These are phyloP conservation scores for Sisor rabdophorus DNA, from an alignment of 2,113 vertebrate species.

Conservation along the genomic window DNA sequence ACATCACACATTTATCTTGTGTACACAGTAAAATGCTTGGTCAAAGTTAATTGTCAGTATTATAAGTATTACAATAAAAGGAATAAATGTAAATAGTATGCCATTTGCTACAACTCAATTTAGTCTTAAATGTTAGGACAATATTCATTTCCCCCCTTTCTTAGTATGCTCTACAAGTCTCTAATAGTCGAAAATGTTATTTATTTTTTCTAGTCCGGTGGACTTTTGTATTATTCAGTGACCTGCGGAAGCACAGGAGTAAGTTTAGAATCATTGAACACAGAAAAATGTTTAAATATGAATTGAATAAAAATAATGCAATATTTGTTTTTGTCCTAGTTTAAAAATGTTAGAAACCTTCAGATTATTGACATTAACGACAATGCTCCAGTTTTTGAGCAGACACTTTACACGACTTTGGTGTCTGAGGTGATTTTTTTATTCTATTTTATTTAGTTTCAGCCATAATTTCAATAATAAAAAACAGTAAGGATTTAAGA, in stretches of 20 bases:
- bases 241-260: slow-evolving; percentile 42
- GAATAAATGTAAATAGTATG: no score
- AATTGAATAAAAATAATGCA: neutral
- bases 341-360: slow-evolving; percentile 49
- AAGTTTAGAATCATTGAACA: slow-evolving; percentile 17
- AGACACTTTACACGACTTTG: slow-evolving; percentile 29
- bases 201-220: slow-evolving; percentile 48
- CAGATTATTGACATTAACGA: slow-evolving; percentile 62
- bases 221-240: slow-evolving; percentile 53
- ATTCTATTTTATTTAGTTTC: no score
- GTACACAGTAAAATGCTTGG: neutral
- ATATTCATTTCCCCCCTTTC: no score
- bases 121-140: no score
- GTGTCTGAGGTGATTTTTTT: slow-evolving; percentile 68
- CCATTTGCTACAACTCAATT: no score
- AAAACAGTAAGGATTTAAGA: neutral
- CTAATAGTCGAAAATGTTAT: neutral
- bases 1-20: neutral
- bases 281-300: neutral
- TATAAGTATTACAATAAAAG: no score
- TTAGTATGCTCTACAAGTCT: neutral
- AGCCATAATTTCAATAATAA: no score
- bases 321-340: slow-evolving; percentile 35
- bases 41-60: no score
- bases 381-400: slow-evolving; percentile 63